Base-by-base conservation (phyloP, 2,888 invertebrate species). In the Heliconius hortense region DNA sequence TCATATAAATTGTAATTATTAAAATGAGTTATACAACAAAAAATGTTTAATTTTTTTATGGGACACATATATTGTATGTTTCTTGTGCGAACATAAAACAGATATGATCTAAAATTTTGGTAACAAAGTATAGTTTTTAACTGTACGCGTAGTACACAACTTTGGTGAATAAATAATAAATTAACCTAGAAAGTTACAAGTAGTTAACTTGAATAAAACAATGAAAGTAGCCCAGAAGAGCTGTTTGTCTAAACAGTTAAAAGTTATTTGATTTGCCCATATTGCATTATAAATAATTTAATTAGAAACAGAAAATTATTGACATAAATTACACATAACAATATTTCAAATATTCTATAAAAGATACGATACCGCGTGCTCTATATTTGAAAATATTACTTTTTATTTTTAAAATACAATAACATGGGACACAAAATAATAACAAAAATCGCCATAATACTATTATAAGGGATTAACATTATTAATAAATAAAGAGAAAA, bases 101-200 rank as follows among this genome's bases (percentile, higher is more conserved):
- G 21, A 83, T 87, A 88, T 85, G 85, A 83, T 82, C 83, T 85
- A 87, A 86, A 82, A 84, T 82, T 76, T 85, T 87, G 88, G 89
- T 90, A 90, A 91, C 88, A 72, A 78, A 71, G 78, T 74, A 74
- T 77, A 73, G 79, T 79, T 79, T 78, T 77, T 73, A 66, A 80
- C 73, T 74, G 76, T 80, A 82, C 79, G 73, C 73, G 77, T 75
- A 76, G 79, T 81, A 82, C 81, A 84, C 83, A 84, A 89, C 92
- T 92, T 93, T 93, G 92, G 92, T 88, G 87, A 86, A 85, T 85
- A 86, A 86, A 85, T 85, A 86, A 84, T 81, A 84, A 82, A 87
- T 88, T 88, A 90, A 89, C 87, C 88, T 90, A 91, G 86, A 85
- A 84, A 82, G 88, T 86, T 90, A 92, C 82, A 92, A 91, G 87